Base-by-base conservation (phyloP, 2,113 vertebrate species). In the Apteryx mantelli region DNA sequence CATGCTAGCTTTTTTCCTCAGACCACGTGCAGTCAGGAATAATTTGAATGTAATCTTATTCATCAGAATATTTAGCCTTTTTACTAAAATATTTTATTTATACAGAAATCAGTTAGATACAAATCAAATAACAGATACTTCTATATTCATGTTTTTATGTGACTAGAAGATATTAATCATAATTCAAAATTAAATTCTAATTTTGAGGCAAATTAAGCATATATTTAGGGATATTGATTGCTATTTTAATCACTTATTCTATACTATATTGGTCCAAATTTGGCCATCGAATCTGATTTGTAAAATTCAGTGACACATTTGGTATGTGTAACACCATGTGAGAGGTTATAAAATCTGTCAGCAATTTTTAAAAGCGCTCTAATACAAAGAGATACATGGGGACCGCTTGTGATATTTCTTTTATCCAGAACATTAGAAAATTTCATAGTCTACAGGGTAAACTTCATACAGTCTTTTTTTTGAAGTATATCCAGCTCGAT, bases 281-380 rank as follows among this genome's bases (percentile, higher is more conserved):
- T 50, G 20, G 12, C 44, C 20, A 70, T n/a, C n/a, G 44, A 50
- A 70, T 40, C 25, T 48, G 32, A 69, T 71, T 79, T 76, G 20
- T 86, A 61, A 56, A 53, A 71, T 66, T n/a, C 1, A 1, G 14
- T 78, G 48, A 46, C 0, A 0, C 34, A 11, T 28, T 38, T 88
- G 56, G 2, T 42, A 2, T 48, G 11, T 3, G 1, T 42, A 52
- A 30, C 21, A 60, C 12, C 32, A 71, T 0, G 0, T 40, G 36
- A 75, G 55, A 11, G 32, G 26, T 38, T 46, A 17, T 26, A 64
- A 36, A 52, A 64, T 7, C n/a, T 73, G 18, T 14, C 25, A 36
- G 25, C 74, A 40, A 7, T 60, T 86, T 93, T 86, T 34, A n/a
- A 75, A 85, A 92, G 32, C 20, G 46, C 1, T 68, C 24, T 22